Conservation (phyloP, 2,888 invertebrate genomes). For the Callinectes sapidus region DNA sequence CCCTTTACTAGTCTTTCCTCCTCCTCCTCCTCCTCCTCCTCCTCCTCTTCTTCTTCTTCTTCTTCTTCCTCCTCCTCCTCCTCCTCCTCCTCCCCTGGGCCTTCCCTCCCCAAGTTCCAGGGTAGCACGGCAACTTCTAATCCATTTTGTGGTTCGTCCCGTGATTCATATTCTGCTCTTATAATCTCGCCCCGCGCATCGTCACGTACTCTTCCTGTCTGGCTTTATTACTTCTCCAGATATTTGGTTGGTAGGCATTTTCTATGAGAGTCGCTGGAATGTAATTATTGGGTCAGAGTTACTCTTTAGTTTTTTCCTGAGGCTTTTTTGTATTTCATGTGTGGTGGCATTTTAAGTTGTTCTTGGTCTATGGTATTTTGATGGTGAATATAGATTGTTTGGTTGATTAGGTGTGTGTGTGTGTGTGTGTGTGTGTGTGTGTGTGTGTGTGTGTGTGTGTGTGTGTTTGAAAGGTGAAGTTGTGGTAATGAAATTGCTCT, state of each 20-base stretch:
- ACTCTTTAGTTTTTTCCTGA: background rate
- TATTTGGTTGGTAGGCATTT: background rate
- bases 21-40: background rate
- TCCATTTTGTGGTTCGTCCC: background rate
- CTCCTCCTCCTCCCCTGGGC: background rate
- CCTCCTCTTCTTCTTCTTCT: background rate
- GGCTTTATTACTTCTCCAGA: background rate
- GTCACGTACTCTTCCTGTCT: background rate
- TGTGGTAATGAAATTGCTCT: background rate
- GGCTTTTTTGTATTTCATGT: background rate
- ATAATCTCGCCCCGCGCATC: background rate
- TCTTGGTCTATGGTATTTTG: background rate
- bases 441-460: background rate
- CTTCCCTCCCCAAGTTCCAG: background rate
- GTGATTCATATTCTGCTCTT: background rate
- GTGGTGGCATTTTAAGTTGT: background rate
- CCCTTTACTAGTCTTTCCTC: background rate
- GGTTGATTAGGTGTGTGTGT: background rate
- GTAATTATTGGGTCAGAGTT: background rate
- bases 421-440: background rate
- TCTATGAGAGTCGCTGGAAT: background rate
- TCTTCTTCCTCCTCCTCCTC: background rate
- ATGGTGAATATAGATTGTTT: background rate
- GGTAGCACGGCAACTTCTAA: background rate
- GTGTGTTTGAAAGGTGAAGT: background rate